Evolutionary conservation across 30 jellyfish, hydroid and myxozoan species (phyloP).

Genomic region (Haliclystus octoradiatus): DNA sequence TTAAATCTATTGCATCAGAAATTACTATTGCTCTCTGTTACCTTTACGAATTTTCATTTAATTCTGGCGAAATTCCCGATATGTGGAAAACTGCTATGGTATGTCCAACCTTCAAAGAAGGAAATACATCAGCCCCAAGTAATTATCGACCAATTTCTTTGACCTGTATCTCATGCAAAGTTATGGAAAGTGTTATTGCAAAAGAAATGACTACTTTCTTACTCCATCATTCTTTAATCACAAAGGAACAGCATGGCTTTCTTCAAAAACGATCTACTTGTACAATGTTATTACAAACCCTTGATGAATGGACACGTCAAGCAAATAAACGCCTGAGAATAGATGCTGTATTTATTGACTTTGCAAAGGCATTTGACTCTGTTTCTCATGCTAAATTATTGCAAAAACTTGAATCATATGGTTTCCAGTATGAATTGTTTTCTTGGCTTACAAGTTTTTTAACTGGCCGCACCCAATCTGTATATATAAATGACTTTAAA

Average conservation of each 20-base stretch:
- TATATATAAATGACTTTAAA: slow-evolving; percentile 10
- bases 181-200: slow-evolving; percentile 22
- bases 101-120: slow-evolving; percentile 16
- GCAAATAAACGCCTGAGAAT: slow-evolving; percentile 12
- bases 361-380: too few relatives aligned
- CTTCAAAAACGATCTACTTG: slow-evolving; percentile 7
- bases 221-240: neutral
- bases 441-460: neutral
- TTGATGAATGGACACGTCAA: slow-evolving; percentile 2
- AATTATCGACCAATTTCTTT: slow-evolving; percentile 31
- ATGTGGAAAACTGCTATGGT: slow-evolving; percentile 22
- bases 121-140: slow-evolving; percentile 15
- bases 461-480: slow-evolving; percentile 2
- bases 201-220: slow-evolving; percentile 12
- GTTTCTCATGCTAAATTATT: neutral
- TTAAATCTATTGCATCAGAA: too few relatives aligned
- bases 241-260: slow-evolving; percentile 17
- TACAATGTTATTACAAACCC: slow-evolving; percentile 6
- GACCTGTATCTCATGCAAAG: slow-evolving; percentile 20
- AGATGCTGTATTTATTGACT: slow-evolving; percentile 19
- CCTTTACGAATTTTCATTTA: too few relatives aligned
- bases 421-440: neutral
- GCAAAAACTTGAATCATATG: neutral
- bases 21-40: too few relatives aligned
- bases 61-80: slow-evolving; percentile 11